phyloP scores from a whole-genome alignment of 2,113 vertebrate genomes.

The Nyctibius bracteatus region DNA sequence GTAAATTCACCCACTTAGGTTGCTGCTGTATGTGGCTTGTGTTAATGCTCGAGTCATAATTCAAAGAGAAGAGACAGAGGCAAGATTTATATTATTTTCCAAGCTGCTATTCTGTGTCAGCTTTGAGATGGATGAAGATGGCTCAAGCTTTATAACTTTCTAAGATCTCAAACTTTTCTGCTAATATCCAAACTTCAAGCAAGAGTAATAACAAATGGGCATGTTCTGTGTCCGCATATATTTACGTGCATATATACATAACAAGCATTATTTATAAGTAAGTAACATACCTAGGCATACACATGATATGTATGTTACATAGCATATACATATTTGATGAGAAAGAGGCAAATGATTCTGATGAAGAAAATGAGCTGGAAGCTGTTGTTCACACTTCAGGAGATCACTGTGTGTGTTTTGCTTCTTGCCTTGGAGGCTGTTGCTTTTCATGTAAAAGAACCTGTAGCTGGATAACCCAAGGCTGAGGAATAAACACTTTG shows the following conservation, averaged over 20 bases:
- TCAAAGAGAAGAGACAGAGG: not conserved
- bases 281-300: not conserved
- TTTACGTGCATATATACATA: not conserved
- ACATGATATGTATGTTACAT: not conserved
- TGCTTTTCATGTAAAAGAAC: not conserved
- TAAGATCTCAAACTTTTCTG: not conserved
- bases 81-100: not conserved
- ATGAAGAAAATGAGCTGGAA: not conserved
- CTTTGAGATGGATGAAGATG: not conserved
- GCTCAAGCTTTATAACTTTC: not conserved
- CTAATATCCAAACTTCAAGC: not conserved
- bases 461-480: not conserved
- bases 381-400: not conserved
- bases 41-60: conserved; percentile 38
- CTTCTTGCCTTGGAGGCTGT: not conserved
- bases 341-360: not conserved
- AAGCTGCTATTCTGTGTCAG: not conserved
- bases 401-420: not conserved
- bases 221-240: not conserved
- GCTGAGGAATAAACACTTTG: not conserved
- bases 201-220: not conserved
- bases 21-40: conserved; percentile 11
- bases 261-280: not conserved
- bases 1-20: conserved; percentile 22
- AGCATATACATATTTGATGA: not conserved